These are phyloP conservation scores for Formica exsecta DNA, from an alignment of 1,140 invertebrate species.

Conservation along the genomic window DNA sequence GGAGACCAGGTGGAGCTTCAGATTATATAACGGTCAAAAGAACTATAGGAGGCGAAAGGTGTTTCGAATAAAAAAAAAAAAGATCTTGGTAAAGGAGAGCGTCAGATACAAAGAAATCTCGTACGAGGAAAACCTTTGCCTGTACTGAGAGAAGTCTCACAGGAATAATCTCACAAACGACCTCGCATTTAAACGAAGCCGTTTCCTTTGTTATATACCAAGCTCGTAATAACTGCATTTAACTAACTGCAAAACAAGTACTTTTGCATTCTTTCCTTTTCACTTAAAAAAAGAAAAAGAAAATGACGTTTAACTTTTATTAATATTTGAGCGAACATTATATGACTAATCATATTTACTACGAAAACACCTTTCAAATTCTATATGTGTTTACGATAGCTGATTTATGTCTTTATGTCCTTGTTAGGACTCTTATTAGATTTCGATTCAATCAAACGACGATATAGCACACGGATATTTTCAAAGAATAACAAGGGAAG, in stretches of 20 bases:
- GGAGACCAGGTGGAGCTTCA: neutral
- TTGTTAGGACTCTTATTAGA: neutral
- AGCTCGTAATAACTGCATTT: neutral
- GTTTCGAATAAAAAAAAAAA: neutral
- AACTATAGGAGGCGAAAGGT: neutral
- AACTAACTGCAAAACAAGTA: neutral
- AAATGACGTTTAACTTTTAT: too few relatives aligned
- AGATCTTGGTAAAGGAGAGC: neutral
- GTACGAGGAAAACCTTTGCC: neutral
- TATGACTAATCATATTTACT: too few relatives aligned
- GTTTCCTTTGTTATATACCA: conserved; percentile 23
- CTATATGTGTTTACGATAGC: too few relatives aligned
- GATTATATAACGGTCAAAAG: neutral
- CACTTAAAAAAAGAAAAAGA: neutral
- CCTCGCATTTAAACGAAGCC: neutral
- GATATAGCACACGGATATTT: neutral
- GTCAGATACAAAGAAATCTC: neutral
- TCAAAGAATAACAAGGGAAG: neutral
- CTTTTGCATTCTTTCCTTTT: neutral
- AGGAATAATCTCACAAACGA: neutral
- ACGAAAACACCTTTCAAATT: too few relatives aligned
- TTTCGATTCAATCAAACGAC: neutral
- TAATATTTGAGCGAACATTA: too few relatives aligned
- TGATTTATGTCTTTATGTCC: neutral
- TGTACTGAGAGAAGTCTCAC: neutral